Conservation (phyloP, 2,888 invertebrate species). For the Eustalomyia histrio region DNA sequence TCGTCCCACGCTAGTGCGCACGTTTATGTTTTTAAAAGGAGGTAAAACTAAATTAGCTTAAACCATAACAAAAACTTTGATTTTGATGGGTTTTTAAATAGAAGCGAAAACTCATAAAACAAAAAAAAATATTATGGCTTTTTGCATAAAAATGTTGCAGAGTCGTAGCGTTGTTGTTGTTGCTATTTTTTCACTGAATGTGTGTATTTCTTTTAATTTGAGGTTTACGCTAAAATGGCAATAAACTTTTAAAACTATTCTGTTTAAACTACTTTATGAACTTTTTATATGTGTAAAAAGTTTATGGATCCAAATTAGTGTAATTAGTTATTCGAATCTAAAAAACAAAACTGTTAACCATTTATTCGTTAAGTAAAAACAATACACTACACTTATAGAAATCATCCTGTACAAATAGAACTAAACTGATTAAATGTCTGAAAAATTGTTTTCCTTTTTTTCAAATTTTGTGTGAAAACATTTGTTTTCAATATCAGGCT, state of each 20-base stretch:
- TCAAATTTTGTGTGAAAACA: no score
- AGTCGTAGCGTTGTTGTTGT: not conserved
- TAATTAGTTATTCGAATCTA: no score
- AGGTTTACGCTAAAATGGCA: not conserved
- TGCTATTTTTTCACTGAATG: not conserved
- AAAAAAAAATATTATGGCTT: conserved; percentile 18
- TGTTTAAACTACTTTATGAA: not conserved
- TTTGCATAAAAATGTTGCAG: not conserved
- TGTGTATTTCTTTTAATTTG: not conserved
- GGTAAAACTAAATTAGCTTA: conserved; percentile 22
- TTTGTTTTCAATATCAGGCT: no score
- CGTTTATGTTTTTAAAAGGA: conserved; percentile 1
- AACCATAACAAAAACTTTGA: conserved; percentile 21
- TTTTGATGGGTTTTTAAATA: conserved; percentile 42
- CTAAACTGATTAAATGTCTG: no score
- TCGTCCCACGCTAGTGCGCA: no score
- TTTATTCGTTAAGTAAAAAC: no score
- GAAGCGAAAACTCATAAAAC: conserved; percentile 40
- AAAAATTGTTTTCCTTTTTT: no score
- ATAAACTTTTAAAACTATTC: not conserved
- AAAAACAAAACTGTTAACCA: no score
- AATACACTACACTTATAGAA: no score
- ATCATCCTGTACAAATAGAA: no score
- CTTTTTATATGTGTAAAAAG: no score
- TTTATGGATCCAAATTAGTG: no score